Evolutionary conservation across 2,888 invertebrate genomes (phyloP).

Genomic region (Drosophila pseudotalamancana): DNA sequence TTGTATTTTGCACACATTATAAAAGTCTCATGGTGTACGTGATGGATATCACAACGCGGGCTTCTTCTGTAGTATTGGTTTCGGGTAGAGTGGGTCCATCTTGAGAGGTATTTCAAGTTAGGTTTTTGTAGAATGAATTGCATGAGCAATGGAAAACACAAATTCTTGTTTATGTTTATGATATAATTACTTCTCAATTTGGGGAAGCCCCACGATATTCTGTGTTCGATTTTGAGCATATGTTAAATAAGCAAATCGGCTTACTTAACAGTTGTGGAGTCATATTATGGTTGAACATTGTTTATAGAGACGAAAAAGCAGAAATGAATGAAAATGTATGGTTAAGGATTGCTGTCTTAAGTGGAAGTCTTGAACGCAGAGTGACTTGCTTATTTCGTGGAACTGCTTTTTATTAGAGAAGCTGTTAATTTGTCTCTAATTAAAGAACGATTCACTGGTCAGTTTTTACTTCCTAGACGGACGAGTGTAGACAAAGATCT

Average conservation of each 20-base stretch:
- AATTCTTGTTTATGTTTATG: background rate
- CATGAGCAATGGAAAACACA: background rate
- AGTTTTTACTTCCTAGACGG: slow-evolving; percentile 60
- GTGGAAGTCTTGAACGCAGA: slow-evolving; percentile 30
- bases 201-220: background rate
- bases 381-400: slow-evolving; percentile 57
- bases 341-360: slow-evolving; percentile 56
- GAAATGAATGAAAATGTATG: slow-evolving; percentile 49
- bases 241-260: slow-evolving; percentile 20
- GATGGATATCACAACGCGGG: too few relatives aligned
- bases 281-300: slow-evolving; percentile 1
- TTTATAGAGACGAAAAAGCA: slow-evolving; percentile 17
- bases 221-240: background rate
- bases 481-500: slow-evolving; percentile 35
- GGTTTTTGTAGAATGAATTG: too few relatives aligned
- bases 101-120: too few relatives aligned
- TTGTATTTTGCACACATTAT: too few relatives aligned
- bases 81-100: too few relatives aligned
- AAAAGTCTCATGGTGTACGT: too few relatives aligned
- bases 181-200: background rate
- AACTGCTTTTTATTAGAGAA: slow-evolving; percentile 60
- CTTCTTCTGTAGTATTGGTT: too few relatives aligned
- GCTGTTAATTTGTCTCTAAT: slow-evolving; percentile 71
- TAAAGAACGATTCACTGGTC: slow-evolving; percentile 63
- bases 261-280: slow-evolving; percentile 31